Conservation (phyloP, 1,140 invertebrate species). For the Dryas iulia region DNA sequence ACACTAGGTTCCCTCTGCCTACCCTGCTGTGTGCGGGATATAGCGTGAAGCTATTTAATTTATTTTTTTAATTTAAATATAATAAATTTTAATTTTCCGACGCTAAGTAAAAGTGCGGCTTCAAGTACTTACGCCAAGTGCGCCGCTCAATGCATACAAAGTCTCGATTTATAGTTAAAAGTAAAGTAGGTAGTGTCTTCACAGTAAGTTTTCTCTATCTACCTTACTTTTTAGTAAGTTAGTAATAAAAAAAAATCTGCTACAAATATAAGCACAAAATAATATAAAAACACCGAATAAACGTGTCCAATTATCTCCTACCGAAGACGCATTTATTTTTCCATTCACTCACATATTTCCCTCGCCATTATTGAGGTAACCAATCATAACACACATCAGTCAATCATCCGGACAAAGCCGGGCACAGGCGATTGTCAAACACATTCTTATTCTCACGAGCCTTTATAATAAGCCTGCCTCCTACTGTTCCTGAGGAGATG, state of each 20-base stretch:
- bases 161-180: no score
- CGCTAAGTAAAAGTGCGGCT: background rate
- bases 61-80: no score
- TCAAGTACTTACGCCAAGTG: background rate
- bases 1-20: no score
- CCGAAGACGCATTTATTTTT: constrained; percentile 26
- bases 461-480: constrained; percentile 43
- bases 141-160: no score
- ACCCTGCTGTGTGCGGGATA: no score
- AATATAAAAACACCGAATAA: constrained; percentile 8
- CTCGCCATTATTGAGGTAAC: constrained; percentile 28
- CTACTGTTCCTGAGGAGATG: constrained; percentile 29
- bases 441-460: constrained; percentile 38
- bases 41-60: no score
- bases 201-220: no score
- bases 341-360: constrained; percentile 25
- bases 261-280: background rate
- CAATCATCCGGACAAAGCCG: constrained; percentile 40
- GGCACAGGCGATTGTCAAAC: constrained; percentile 38
- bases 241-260: no score
- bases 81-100: no score
- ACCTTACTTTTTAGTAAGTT: no score
- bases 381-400: constrained; percentile 39
- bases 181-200: no score
- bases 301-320: constrained; percentile 25